Evolutionary conservation across 2,113 vertebrate species (phyloP).

Genomic region (Motacilla alba): DNA sequence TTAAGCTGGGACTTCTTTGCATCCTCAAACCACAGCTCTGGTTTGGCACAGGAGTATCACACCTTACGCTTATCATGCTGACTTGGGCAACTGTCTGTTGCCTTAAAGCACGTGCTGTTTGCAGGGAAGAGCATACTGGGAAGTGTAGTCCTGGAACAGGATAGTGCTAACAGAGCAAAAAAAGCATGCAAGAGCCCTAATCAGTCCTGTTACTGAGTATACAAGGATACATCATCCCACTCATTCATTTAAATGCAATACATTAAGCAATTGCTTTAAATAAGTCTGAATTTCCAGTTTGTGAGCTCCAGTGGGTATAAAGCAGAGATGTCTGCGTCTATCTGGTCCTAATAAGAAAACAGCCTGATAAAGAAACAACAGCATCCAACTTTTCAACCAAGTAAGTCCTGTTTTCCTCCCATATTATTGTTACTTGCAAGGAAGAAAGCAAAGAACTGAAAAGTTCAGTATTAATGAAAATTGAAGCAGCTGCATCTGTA

Average conservation of each 20-base stretch:
- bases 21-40: not conserved
- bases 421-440: not conserved
- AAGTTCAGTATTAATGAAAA: not conserved
- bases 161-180: not conserved
- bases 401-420: not conserved
- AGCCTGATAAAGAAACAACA: not conserved
- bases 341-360: not conserved
- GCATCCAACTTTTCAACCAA: not conserved
- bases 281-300: not conserved
- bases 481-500: not conserved
- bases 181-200: not conserved
- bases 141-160: not conserved
- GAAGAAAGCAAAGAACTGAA: not conserved
- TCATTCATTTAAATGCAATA: not conserved
- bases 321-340: not conserved
- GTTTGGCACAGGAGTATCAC: not conserved
- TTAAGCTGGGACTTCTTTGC: not conserved
- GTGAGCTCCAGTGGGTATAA: not conserved
- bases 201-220: not conserved
- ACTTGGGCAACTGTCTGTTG: not conserved
- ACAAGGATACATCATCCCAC: not conserved
- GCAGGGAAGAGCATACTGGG: not conserved
- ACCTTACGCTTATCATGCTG: not conserved
- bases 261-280: not conserved
- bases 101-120: not conserved